A percentile compares a stretch with the other conserved stretches of the same genome.
These are phyloP conservation scores for Macropodus opercularis DNA, from an alignment of 2,797 vertebrate genomes.

Conservation along the genomic window DNA sequence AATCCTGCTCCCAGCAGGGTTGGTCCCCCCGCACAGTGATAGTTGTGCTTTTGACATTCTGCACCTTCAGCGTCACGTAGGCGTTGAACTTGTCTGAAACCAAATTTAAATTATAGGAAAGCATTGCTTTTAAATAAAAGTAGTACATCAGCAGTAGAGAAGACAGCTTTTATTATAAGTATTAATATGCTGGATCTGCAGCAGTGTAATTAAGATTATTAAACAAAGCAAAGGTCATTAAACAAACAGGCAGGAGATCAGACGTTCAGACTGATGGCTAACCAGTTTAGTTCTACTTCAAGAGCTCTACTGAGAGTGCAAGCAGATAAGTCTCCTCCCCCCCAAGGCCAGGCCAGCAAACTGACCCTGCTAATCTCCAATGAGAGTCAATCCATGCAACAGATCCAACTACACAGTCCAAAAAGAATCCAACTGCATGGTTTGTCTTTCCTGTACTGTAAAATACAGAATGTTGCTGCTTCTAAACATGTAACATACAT, in stretches of 20 bases:
- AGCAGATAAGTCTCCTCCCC: conserved; percentile 43
- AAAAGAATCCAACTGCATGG: conserved; percentile 10
- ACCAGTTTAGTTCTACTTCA: conserved; percentile 6
- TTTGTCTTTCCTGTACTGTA: neutral
- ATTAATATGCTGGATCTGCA: neutral
- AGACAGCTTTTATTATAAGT: neutral
- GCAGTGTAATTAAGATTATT: neutral
- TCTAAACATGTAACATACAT: neutral
- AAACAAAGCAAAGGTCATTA: neutral
- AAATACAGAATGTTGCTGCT: neutral
- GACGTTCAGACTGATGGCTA: neutral
- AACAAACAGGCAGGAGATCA: neutral
- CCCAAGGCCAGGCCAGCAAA: conserved; percentile 23
- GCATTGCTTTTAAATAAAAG: neutral
- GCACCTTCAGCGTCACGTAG: conserved; percentile 97
- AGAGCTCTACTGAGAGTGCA: conserved; percentile 48
- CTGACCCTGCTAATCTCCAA: conserved; percentile 67
- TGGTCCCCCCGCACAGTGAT: conserved; percentile 93
- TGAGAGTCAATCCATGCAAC: conserved; percentile 23
- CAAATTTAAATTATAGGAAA: neutral
- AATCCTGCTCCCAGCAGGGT: conserved; percentile 98
- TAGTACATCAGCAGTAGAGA: neutral
- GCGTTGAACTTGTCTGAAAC: conserved; percentile 94
- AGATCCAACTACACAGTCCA: conserved; percentile 23
- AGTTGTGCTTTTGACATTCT: conserved; percentile 98